Conservation (phyloP, 2,888 invertebrate genomes). For the Cyrtodaria siliqua region DNA sequence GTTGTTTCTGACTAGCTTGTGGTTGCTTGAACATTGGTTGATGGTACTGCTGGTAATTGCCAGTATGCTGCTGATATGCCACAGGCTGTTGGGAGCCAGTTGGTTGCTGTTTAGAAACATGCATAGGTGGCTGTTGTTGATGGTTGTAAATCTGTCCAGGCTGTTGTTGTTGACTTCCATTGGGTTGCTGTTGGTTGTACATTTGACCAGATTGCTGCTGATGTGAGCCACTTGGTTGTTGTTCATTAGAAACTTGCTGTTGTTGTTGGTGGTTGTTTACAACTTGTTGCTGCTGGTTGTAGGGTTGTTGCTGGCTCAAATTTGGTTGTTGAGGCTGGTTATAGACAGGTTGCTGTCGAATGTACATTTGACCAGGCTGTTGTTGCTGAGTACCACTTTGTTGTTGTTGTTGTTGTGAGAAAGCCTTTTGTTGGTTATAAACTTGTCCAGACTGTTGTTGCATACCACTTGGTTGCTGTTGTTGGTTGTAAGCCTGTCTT, state of each 20-base stretch:
- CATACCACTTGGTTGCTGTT: neutral
- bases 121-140: neutral
- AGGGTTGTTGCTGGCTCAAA: no score
- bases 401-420: neutral
- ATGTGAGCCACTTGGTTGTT: neutral
- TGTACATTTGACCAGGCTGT: neutral
- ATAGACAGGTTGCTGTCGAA: neutral
- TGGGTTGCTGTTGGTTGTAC: constrained; percentile 1
- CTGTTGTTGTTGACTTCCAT: neutral
- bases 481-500: neutral
- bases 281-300: neutral
- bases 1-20: constrained; percentile 1
- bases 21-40: neutral
- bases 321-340: neutral
- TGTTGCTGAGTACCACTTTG: constrained; percentile 1
- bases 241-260: neutral
- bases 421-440: neutral
- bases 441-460: neutral
- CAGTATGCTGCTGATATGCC: neutral
- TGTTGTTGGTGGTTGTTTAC: neutral
- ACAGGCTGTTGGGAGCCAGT: constrained; percentile 1
- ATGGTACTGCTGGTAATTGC: neutral
- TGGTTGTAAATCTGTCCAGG: neutral
- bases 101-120: neutral
- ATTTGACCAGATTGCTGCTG: neutral